Conservation (phyloP, 37 sponge, comb jelly and placozoan species). For the Amphimedon queenslandica region DNA sequence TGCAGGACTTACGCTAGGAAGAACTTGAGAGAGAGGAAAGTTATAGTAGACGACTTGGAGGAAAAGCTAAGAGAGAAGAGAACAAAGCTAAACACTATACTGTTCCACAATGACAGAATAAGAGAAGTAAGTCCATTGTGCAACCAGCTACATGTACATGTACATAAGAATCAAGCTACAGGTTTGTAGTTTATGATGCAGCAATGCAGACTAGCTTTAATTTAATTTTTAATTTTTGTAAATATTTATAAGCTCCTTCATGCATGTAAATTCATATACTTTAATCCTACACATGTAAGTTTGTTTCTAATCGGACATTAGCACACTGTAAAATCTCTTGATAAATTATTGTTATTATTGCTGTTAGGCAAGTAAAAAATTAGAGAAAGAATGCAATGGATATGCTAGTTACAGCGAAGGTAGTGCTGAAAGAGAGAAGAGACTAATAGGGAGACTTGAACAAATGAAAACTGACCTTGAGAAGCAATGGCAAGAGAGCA, state of each 20-base stretch:
- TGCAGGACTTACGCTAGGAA: conserved; percentile 47
- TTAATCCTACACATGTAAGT: no score
- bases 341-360: background rate
- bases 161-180: no score
- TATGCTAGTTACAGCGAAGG: background rate
- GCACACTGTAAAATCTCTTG: no score
- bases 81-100: conserved; percentile 21
- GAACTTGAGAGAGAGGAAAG: conserved; percentile 7
- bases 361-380: background rate
- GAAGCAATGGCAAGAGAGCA: background rate
- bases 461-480: background rate
- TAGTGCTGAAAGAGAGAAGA: background rate
- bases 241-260: no score
- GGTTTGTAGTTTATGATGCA: no score
- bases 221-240: no score
- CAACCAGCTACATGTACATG: no score
- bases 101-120: conserved; percentile 38
- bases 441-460: background rate
- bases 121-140: no score
- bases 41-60: conserved; percentile 50
- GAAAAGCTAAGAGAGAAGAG: conserved; percentile 11
- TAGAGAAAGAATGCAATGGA: background rate
- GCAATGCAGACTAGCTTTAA: no score
- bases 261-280: no score
- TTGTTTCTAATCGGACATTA: no score